A percentile compares a stretch with the other conserved stretches of the same genome.
Conservation (phyloP, 2,113 vertebrate species). For the Gambusia affinis region DNA sequence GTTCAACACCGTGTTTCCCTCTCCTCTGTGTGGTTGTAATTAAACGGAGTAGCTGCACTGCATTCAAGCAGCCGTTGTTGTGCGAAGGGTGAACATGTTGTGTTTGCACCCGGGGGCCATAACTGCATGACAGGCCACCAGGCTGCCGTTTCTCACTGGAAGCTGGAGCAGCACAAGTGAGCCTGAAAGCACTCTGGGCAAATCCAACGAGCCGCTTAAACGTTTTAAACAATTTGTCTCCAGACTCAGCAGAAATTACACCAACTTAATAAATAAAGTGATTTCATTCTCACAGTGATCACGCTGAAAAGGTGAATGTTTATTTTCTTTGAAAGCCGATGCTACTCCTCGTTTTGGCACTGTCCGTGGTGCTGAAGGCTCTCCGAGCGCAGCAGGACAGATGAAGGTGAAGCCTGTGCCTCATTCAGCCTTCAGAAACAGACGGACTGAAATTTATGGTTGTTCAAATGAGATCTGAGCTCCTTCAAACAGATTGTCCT, state of each 20-base stretch:
- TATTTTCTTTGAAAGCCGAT: neutral
- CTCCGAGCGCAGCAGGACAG: conserved; percentile 6
- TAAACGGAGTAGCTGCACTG: conserved; percentile 43
- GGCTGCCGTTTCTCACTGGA: conserved; percentile 13
- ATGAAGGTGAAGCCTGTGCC: conserved; percentile 40
- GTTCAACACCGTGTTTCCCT: conserved; percentile 29
- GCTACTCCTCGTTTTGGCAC: conserved; percentile 1
- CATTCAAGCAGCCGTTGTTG: neutral
- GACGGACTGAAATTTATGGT: neutral
- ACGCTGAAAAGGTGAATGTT: neutral
- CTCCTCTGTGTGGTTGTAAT: conserved; percentile 29
- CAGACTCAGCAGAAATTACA: neutral
- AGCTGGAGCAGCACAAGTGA: conserved; percentile 10
- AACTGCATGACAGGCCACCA: neutral
- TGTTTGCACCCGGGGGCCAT: conserved; percentile 1
- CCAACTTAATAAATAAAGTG: neutral
- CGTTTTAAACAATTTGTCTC: neutral
- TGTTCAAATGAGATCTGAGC: conserved; percentile 18
- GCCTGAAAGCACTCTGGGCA: neutral
- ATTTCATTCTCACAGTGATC: neutral
- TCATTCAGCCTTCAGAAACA: conserved; percentile 38
- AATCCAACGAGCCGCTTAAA: conserved; percentile 1
- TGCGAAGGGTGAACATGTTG: conserved; percentile 18
- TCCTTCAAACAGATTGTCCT: conserved; percentile 27
- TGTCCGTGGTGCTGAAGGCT: conserved; percentile 60